A percentile compares a stretch with the other conserved stretches of the same genome.
These are phyloP conservation scores for Caradrina clavipalpis DNA, from an alignment of 2,888 invertebrate genomes.

Conservation along the genomic window DNA sequence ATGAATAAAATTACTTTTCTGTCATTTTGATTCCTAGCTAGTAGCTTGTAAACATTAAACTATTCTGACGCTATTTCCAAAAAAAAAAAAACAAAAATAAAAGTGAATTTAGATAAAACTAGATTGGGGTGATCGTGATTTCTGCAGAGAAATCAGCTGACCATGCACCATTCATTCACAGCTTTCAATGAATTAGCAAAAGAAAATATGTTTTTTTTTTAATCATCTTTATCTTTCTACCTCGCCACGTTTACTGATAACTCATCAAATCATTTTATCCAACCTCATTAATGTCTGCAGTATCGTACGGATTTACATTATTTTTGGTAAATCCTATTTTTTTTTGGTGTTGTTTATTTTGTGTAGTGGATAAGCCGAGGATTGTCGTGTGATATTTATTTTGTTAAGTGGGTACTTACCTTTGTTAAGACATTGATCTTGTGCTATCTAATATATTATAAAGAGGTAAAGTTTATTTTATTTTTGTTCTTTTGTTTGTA, in stretches of 20 bases:
- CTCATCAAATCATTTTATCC: constrained; percentile 14
- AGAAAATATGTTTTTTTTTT: not conserved
- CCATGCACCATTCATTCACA: no score
- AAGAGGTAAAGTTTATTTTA: no score
- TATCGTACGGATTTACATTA: not conserved
- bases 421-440: not conserved
- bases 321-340: not conserved
- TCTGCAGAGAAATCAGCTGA: no score
- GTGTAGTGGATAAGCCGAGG: not conserved
- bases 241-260: constrained; percentile 11
- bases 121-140: no score
- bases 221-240: constrained; percentile 9
- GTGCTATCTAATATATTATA: not conserved
- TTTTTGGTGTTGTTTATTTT: not conserved
- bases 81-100: no score
- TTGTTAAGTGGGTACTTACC: not conserved
- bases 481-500: no score
- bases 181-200: not conserved
- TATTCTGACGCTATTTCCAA: no score
- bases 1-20: no score
- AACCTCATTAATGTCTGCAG: constrained; percentile 14
- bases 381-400: no score
- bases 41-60: no score
- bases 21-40: no score
- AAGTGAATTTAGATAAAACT: no score